Base-by-base conservation (phyloP, 2,888 invertebrate genomes). In the Trissolcus brochymenae region DNA sequence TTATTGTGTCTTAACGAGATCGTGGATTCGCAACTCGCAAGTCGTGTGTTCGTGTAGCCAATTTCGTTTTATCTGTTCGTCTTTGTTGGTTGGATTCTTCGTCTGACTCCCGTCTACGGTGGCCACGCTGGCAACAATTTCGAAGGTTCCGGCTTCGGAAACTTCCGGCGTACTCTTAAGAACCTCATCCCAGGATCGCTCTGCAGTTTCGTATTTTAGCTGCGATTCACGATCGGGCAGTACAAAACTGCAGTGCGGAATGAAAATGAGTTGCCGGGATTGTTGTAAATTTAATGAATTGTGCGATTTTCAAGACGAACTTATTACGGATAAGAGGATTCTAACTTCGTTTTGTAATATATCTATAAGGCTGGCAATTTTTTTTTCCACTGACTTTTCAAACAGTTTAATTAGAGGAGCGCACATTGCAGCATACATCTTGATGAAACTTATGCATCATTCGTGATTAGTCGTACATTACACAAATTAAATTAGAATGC, bases 1-100 rank as follows among this genome's bases (percentile, higher is more conserved):
- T 85, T 84, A 85, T 85, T 82, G 84, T 80, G 80, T 75, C 85
- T 82, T 84, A 84, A 84, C 82, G 83, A 85, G 81, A 80, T 81
- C 82, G 81, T 79, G 80, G 81, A 82, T 79, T 75, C 76, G 71
- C 67, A 74, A 67, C 76, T 79, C 56, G 65, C 74, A 68, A 62
- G 61, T 68, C 73, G 67, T 74, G 57, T 74, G 68, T 75, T 72
- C 71, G 73, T 66, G 74, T 59, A 78, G 70, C 76, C 80, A 80
- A 78, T 80, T 78, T 70, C 78, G 71, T 75, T 78, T 80, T 76
- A 78, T 78, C 74, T 16, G 55, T 54, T 19, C 51, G 64, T 66
- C 61, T 62, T 57, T 57, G 74, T 76, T 61, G 41, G 21, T 40
- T 21, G 43, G 40, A 64, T 72, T 76, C 64, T 72, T 57, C 55